Base-by-base conservation (phyloP, 2,797 vertebrate genomes). In the Rallus crepitans region DNA sequence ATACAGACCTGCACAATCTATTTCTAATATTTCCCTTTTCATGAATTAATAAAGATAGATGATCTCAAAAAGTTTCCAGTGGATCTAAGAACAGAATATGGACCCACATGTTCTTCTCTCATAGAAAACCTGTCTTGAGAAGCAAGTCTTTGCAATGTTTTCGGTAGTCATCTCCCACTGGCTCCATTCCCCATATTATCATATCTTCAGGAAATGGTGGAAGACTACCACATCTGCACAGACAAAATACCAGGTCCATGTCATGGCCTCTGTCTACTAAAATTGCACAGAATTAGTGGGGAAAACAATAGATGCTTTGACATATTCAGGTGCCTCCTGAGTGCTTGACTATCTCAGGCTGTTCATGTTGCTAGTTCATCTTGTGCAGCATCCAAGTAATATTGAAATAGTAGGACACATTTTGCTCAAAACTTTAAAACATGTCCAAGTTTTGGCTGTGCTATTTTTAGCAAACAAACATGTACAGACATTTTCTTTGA, bases 391-490 rank as follows among this genome's bases (percentile, higher is more conserved):
- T 61, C 71, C 45, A 68, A 45, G 53, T 64, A 75, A n/a, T 2
- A 37, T 65, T 80, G 82, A 85, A 91, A 86, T 14, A 21, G 42
- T 21, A 39, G 78, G 23, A 47, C 10, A 18, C 15, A n/a, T 85
- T 93, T 89, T 87, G 31, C 60, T 92, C 3, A 12, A 87, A 84
- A 76, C 24, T 90, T 94, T 37, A 75, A 69, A 83, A 82, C 17
- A 25, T 3, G 10, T 40, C 52, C 65, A 72, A 60, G 30, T 69
- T 91, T 94, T 87, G 91, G 55, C 55, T 68, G 50, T 59, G 47
- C 40, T 95, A 80, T 94, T 90, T 95, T 84, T 93, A 73, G 76
- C 81, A 90, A 82, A 88, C 24, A 88, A 82, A 83, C 63, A 65
- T 13, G 12, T 33, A 82, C 45, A 93, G 75, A 65, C 61, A 64